Conservation (phyloP, 2,113 vertebrate genomes). For the Brienomyrus brachyistius region DNA sequence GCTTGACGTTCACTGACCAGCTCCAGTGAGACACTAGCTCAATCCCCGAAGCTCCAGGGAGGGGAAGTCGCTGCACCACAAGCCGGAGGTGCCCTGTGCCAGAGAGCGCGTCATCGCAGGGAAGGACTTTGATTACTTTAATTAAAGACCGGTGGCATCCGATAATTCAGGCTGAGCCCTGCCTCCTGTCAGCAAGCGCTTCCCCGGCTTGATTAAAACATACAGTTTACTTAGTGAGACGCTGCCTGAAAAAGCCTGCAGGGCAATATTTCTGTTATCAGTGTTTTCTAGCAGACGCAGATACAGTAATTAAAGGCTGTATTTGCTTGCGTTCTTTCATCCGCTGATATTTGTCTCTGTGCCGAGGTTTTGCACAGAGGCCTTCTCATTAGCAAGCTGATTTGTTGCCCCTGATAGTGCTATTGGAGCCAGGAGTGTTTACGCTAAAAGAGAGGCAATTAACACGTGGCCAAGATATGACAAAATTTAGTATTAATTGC, state of each 20-base stretch:
- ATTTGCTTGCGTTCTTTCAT: conserved; percentile 61
- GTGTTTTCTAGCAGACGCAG: conserved; percentile 53
- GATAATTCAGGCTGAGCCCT: conserved; percentile 59
- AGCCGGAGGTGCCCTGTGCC: conserved; percentile 26
- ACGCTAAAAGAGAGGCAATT: conserved; percentile 8
- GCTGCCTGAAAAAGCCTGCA: conserved; percentile 32
- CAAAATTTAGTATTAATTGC: conserved; percentile 16
- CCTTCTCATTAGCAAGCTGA: conserved; percentile 61
- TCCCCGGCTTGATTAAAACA: conserved; percentile 67
- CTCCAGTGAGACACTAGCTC: not conserved
- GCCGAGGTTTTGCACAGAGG: conserved; percentile 37
- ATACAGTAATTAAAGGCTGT: conserved; percentile 64
- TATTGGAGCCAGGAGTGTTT: conserved; percentile 1
- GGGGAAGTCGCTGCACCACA: not conserved
- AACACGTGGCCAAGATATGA: conserved; percentile 4
- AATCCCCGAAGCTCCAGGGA: not conserved
- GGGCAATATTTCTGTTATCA: conserved; percentile 58
- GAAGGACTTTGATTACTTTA: conserved; percentile 57
- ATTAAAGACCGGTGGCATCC: conserved; percentile 60
- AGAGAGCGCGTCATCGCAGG: conserved; percentile 43
- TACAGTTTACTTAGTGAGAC: conserved; percentile 49
- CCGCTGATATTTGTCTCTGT: conserved; percentile 56
- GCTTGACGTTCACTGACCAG: not conserved
- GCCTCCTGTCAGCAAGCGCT: conserved; percentile 58
- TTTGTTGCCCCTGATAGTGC: conserved; percentile 45